Evolutionary conservation across 2,797 vertebrate species (phyloP), one percentile per base, ranked within the genome.

Genomic region (Notolabrus celidotus): DNA sequence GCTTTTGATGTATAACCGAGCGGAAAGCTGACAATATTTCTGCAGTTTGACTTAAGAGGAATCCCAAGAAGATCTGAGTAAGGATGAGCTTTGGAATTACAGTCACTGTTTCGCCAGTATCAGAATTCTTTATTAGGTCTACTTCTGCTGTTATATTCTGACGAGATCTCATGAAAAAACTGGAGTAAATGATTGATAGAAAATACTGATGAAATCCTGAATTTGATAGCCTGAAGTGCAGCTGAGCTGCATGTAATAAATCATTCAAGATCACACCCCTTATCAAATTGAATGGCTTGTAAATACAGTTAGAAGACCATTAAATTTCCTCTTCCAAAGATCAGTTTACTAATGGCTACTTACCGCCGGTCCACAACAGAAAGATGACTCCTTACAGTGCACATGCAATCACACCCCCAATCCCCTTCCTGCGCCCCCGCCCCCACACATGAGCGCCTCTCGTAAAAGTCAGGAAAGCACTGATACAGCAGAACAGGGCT

Each of bases 391-490:
- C 86, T 85, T 60, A 19, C 57, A 65, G 79, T 34, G 60, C 72
- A 73, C 74, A 67, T 69, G 83, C 76, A 80, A 64, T 71, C 68
- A 33, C 57, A 42, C 74, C 50, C 59, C 0, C 36, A n/a, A 11
- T 43, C 11, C 46, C 46, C 46, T 7, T 11, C 46, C 22, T 15
- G 10, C 20, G 4, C 16, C 38, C 51, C 41, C 25, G n/a, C 59
- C 22, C 66, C 54, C 47, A 65, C 86, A 78, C 79, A 81, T 25
- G 63, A 72, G 71, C 73, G 34, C 76, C 79, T 85, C 91, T 93
- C 88, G 92, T 92, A 92, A 93, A 94, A 91, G 86, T 87, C 84
- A 86, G 86, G 86, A 94, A 94, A 93, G 89, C 92, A 93, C 90
- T 90, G 92, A 94, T 91, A 91, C 92, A 92, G 93, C 92, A 93